Conservation (phyloP, 2,797 vertebrate genomes). For the Lepus oiostolus region DNA sequence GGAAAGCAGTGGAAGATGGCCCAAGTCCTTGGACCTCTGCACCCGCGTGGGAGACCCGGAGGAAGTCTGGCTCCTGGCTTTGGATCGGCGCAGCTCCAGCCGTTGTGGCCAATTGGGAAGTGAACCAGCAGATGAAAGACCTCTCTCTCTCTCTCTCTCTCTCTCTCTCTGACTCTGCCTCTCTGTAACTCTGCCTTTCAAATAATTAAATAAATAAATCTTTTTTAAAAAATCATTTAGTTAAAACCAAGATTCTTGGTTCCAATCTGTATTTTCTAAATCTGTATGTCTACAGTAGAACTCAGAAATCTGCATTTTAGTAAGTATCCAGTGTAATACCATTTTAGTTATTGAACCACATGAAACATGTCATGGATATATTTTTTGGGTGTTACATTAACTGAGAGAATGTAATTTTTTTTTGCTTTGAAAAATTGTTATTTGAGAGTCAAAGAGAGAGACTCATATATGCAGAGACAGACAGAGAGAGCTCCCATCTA, state of each 20-base stretch:
- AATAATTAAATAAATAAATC: too few species aligned
- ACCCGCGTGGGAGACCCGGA: too few species aligned
- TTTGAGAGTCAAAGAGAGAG: too few species aligned
- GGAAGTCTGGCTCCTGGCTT: too few species aligned
- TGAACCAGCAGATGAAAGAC: background rate
- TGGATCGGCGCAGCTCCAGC: too few species aligned
- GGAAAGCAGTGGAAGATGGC: too few species aligned
- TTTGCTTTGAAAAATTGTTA: conserved; percentile 7
- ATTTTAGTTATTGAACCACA: background rate
- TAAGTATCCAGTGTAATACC: background rate
- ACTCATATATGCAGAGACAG: too few species aligned
- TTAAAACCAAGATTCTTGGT: conserved; percentile 54
- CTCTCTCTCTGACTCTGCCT: too few species aligned
- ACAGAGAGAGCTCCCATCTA: too few species aligned
- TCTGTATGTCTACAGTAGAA: background rate
- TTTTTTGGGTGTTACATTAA: conserved; percentile 14
- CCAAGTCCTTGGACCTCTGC: too few species aligned
- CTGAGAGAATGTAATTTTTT: background rate
- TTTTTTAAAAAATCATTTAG: conserved; percentile 27
- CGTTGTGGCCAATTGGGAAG: conserved; percentile 27
- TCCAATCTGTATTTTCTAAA: conserved; percentile 33
- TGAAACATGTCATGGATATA: background rate
- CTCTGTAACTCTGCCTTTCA: too few species aligned
- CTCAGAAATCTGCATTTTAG: conserved; percentile 59
- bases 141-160: too few species aligned